These are phyloP conservation scores for Apis laboriosa DNA, from an alignment of 1,140 invertebrate genomes.

Conservation along the genomic window DNA sequence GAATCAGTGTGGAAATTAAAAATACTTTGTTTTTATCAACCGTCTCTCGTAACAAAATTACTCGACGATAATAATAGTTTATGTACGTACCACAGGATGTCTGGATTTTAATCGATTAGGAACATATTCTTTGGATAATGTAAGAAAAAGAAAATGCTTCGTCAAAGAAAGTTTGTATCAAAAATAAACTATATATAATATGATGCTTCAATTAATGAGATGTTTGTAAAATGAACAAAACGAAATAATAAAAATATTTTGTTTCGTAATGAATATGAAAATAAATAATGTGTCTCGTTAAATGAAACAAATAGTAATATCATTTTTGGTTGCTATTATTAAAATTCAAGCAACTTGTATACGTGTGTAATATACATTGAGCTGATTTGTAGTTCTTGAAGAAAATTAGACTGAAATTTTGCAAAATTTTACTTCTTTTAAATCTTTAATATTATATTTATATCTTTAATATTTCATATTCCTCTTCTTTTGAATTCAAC, in stretches of 20 bases:
- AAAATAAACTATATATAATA: not conserved
- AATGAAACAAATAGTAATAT: not conserved
- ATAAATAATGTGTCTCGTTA: not conserved
- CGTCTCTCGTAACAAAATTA: constrained; percentile 27
- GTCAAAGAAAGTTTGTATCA: not conserved
- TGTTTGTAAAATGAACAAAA: not conserved
- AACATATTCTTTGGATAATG: constrained; percentile 11
- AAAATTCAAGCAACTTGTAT: constrained; percentile 20
- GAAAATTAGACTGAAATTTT: not conserved
- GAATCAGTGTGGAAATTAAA: constrained; percentile 47
- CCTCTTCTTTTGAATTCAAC: not conserved
- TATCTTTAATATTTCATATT: no score
- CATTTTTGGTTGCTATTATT: not conserved
- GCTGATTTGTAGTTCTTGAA: no score
- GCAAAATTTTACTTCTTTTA: not conserved
- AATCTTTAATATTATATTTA: not conserved
- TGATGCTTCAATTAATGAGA: not conserved
- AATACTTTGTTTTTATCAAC: constrained; percentile 50
- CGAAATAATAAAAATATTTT: not conserved
- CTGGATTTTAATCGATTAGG: constrained; percentile 10
- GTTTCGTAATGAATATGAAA: not conserved
- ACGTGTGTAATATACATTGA: no score
- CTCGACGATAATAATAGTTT: not conserved
- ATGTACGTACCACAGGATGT: not conserved
- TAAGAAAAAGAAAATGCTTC: constrained; percentile 5